Percentiles rank a stretch among this genome's conserved stretches.
Conservation (phyloP, 2,797 vertebrate species). For the Gobionotothen gibberifrons region DNA sequence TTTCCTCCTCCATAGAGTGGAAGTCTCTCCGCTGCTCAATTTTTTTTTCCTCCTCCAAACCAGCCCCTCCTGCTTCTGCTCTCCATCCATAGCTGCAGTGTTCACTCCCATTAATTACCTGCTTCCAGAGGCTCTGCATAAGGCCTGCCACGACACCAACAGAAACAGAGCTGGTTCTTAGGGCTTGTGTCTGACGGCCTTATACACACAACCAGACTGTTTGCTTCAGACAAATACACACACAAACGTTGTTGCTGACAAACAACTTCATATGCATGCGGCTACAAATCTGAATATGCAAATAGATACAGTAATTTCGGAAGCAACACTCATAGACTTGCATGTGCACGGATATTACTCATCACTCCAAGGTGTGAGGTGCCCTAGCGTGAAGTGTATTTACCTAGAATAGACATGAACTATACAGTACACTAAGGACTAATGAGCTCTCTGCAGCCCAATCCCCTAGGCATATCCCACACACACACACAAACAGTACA, state of each 20-base stretch:
- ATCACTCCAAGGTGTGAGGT: slow-evolving; percentile 55
- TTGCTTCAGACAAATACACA: slow-evolving; percentile 41
- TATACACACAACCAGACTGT: slow-evolving; percentile 25
- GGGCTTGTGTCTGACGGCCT: slow-evolving; percentile 39
- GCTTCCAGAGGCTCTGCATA: slow-evolving; percentile 60
- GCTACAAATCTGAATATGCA: slow-evolving; percentile 64
- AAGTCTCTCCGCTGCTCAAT: slow-evolving; percentile 46
- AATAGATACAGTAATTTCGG: slow-evolving; percentile 51
- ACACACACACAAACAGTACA: too few relatives aligned
- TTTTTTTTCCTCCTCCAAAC: slow-evolving; percentile 18
- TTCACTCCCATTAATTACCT: slow-evolving; percentile 75
- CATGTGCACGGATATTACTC: slow-evolving; percentile 25
- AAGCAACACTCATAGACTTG: slow-evolving; percentile 18
- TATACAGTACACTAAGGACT: slow-evolving; percentile 68
- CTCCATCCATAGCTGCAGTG: slow-evolving; percentile 46
- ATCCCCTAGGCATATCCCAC: slow-evolving; percentile 55
- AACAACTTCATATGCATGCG: slow-evolving; percentile 54
- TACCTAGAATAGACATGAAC: slow-evolving; percentile 71
- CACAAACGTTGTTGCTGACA: slow-evolving; percentile 11
- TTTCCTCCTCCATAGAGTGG: slow-evolving; percentile 31
- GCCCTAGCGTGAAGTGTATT: slow-evolving; percentile 56
- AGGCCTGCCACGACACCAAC: slow-evolving; percentile 59
- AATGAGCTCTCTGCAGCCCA: slow-evolving; percentile 80
- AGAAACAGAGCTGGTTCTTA: slow-evolving; percentile 45
- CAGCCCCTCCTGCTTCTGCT: slow-evolving; percentile 35